Evolutionary conservation across 2,888 invertebrate species (phyloP), one percentile per base, ranked within the genome.

Genomic region (Orchesella flavescens): DNA sequence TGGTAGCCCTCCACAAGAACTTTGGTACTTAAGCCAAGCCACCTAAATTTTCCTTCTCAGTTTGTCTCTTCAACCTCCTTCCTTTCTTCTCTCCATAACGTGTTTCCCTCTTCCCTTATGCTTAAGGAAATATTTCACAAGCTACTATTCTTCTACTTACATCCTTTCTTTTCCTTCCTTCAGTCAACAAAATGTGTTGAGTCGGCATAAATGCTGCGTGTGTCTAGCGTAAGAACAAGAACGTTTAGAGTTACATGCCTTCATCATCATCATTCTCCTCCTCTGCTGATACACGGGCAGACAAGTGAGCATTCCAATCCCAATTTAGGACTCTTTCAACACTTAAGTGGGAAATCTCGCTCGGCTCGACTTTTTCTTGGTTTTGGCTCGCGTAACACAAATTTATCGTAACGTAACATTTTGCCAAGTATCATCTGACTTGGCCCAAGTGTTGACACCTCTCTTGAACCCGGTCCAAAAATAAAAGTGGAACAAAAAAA

Each of bases 261-360:
- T 65, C 59, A 61, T 65, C 65, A 55, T 57, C 66, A 44, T 68
- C 43, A 76, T 49, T 9, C 23, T 55, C 24, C 69, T 23, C 23
- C 24, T 7, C 21, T n/a, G 10, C 49, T 10, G 46, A 24, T 74
- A 74, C 66, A 46, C 4, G 21, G 43, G 71, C 63, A 78, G 61
- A 78, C 71, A 71, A 71, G 49, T 61, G 53, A 78, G 15, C 78
- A 78, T 71, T 78, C 78, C 78, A 78, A 78, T 78, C 78, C 71
- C 78, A 78, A 78, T 78, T 78, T 78, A 78, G 71, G 78, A 63
- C 71, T 68, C 57, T 78, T 78, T 78, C 78, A 63, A 63, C 71
- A 78, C 78, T 63, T 78, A 78, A 78, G 78, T 78, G 78, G 78
- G 78, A 71, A 78, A 78, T 78, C 15, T 46, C 13, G 49, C n/a